phyloP scores from a whole-genome alignment of 2,888 invertebrate genomes.

The Pilophorus perplexus region DNA sequence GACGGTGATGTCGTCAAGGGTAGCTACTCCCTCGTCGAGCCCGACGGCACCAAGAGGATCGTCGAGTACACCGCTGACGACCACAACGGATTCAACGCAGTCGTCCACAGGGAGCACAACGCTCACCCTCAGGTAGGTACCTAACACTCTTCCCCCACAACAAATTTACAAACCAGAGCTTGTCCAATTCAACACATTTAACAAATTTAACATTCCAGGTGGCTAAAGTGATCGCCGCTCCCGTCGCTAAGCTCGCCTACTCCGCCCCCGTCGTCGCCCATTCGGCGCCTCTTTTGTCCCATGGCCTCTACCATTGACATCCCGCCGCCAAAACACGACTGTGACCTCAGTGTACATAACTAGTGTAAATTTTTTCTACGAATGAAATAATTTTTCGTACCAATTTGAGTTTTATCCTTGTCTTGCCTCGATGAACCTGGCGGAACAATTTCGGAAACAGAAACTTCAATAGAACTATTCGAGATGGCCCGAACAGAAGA shows the following conservation, averaged over 20 bases:
- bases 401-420: no score
- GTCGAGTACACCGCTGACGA: conserved; percentile 38
- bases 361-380: conserved; percentile 27
- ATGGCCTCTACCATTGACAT: not conserved
- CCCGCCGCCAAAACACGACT: not conserved
- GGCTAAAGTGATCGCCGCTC: not conserved
- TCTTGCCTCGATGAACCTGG: no score
- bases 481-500: no score
- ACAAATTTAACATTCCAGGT: no score
- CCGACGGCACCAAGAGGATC: conserved; percentile 33
- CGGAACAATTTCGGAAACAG: no score
- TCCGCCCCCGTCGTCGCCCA: not conserved
- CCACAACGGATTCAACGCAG: conserved; percentile 38
- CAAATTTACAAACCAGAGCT: not conserved
- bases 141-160: not conserved
- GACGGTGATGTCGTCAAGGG: conserved; percentile 46
- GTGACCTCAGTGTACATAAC: conserved; percentile 23
- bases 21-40: conserved; percentile 34
- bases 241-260: not conserved
- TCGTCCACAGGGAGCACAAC: conserved; percentile 34
- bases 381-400: not conserved
- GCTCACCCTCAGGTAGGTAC: conserved; percentile 39
- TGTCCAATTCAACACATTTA: no score
- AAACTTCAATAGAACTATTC: no score
- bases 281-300: not conserved